Conservation (phyloP, 2,113 vertebrate genomes). For the Cairina moschata region DNA sequence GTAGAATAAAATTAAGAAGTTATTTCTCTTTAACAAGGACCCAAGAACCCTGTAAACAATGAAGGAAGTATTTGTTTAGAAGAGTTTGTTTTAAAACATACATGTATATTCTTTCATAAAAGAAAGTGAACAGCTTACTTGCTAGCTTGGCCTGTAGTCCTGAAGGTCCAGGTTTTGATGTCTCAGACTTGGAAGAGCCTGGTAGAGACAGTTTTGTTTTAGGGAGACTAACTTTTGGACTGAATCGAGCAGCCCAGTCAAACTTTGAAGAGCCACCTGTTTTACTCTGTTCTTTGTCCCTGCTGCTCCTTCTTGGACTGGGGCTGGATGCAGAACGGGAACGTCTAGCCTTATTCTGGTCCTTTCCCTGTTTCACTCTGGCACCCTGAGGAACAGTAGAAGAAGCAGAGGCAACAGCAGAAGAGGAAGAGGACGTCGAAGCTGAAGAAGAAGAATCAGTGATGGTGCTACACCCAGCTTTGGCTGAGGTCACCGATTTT, state of each 20-base stretch:
- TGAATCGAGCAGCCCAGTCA: slow-evolving; percentile 98
- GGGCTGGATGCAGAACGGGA: slow-evolving; percentile 97
- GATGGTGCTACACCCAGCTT: slow-evolving; percentile 99
- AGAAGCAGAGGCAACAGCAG: slow-evolving; percentile 89
- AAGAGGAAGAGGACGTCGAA: slow-evolving; percentile 90
- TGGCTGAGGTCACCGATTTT: slow-evolving; percentile 99
- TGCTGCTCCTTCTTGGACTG: slow-evolving; percentile 95
- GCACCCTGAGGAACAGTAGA: slow-evolving; percentile 90
- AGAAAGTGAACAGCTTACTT: slow-evolving; percentile 84
- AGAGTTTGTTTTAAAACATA: not conserved
- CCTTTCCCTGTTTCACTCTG: slow-evolving; percentile 97
- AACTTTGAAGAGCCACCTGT: slow-evolving; percentile 96
- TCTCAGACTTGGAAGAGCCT: slow-evolving; percentile 96
- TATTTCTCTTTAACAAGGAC: not conserved
- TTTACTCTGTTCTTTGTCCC: slow-evolving; percentile 96
- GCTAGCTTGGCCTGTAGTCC: slow-evolving; percentile 99
- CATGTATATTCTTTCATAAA: not conserved
- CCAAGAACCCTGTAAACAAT: not conserved
- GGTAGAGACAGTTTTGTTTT: slow-evolving; percentile 99
- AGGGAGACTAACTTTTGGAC: slow-evolving; percentile 98
- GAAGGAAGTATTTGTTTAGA: not conserved
- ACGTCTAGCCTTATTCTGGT: slow-evolving; percentile 95
- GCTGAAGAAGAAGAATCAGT: slow-evolving; percentile 96
- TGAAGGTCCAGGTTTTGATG: slow-evolving; percentile 98
- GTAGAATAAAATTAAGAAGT: not conserved